Evolutionary conservation across 2,113 vertebrate species (phyloP), one percentile per base, ranked within the genome.

Genomic region (Archocentrus centrarchus): DNA sequence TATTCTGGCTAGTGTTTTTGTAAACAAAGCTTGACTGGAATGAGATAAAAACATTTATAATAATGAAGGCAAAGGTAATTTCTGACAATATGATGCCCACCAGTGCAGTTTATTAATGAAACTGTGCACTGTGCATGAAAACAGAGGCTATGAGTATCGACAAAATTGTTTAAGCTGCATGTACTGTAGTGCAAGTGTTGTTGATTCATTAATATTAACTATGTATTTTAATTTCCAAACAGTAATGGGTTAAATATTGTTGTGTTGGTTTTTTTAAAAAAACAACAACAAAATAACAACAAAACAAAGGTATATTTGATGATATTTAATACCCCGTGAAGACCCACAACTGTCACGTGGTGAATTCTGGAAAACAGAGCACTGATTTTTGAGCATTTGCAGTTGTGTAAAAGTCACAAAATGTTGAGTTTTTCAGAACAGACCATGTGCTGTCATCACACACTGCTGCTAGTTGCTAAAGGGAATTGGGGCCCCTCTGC

Each of bases 391-490:
- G 39, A 35, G 11, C 20, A 11, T 76, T 53, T 66, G 47, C 59
- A 68, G 81, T 81, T 73, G 37, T 81, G 59, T 59, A 68, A 55
- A 53, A 44, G 24, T 24, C 0, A 5, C n/a, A 47, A 39, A 73
- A 53, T 13, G 3, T 14, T 60, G 5, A 3, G 14, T 22, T 9
- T 44, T 39, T 84, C 27, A 80, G 18, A 81, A 58, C 11, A 81
- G 82, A 85, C n/a, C 89, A 27, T 20, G 30, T 27, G 58, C 66
- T 27, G 3, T 84, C 73, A 79, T 59, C 53, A 79, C 14, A 57
- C 63, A 79, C 85, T 60, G 62, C 70, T 57, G 81, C 86, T 82
- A 81, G 80, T 66, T 39, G 32, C 80, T 89, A 80, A 89, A 85
- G 35, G 50, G 41, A 83, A 50, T 79, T 27, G 17, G 75, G 75